A percentile compares a stretch with the other conserved stretches of the same genome.
Conservation (phyloP, 2,113 vertebrate genomes). For the Gadus macrocephalus region DNA sequence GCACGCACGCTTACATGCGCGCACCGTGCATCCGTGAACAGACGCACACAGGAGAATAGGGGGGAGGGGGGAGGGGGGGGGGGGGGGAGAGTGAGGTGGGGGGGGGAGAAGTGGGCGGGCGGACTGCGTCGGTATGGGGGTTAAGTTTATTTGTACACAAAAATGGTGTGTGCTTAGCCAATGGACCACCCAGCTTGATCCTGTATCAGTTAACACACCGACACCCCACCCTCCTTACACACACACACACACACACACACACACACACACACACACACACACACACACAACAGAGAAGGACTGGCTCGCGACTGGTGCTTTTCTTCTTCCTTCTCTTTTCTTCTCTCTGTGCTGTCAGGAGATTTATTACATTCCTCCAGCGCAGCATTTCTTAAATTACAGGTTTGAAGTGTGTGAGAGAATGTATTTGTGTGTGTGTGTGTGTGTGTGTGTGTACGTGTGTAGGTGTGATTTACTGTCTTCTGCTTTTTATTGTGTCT, state of each 20-base stretch:
- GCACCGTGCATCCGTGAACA: conserved; percentile 51
- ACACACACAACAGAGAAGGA: conserved; percentile 47
- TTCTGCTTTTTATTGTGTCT: conserved; percentile 56
- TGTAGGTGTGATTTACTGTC: conserved; percentile 37
- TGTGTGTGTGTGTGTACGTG: conserved; percentile 8
- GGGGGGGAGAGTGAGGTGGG: conserved; percentile 45
- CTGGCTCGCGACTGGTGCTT: conserved; percentile 43
- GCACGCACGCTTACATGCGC: conserved; percentile 39
- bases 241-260: conserved; percentile 22
- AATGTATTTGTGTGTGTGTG: conserved; percentile 13
- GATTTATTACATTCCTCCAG: conserved; percentile 74
- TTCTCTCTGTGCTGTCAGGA: conserved; percentile 54
- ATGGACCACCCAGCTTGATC: conserved; percentile 76
- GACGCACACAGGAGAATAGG: conserved; percentile 13
- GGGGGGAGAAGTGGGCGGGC: conserved; percentile 59
- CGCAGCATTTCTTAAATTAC: conserved; percentile 73
- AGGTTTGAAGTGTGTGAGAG: conserved; percentile 60
- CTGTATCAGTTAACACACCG: conserved; percentile 64
- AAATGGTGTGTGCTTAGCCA: conserved; percentile 58
- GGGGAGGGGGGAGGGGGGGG: conserved; percentile 28
- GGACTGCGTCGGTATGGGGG: conserved; percentile 65
- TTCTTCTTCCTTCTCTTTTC: conserved; percentile 40
- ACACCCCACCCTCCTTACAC: conserved; percentile 39
- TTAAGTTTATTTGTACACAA: conserved; percentile 81
- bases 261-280: conserved; percentile 26